Evolutionary conservation across 2,888 invertebrate genomes (phyloP).

Genomic region (Lithophane ornitopus): DNA sequence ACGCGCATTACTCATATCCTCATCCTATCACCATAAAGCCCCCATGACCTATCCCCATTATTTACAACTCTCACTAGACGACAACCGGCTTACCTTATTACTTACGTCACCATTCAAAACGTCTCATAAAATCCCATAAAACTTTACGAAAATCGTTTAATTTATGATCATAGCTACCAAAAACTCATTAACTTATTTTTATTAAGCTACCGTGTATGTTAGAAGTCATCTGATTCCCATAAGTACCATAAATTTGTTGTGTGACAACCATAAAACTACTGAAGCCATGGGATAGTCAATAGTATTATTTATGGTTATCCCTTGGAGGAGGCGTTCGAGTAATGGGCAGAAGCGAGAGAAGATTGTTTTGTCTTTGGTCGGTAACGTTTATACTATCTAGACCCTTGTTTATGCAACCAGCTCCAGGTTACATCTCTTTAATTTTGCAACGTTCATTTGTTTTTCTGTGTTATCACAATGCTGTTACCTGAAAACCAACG

Average conservation of each 20-base stretch:
- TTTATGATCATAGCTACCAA: conserved; percentile 59
- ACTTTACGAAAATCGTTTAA: conserved; percentile 60
- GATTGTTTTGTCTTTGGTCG: background rate
- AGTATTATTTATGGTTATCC: conserved; percentile 82
- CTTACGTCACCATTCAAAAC: conserved; percentile 37
- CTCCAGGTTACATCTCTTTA: too few relatives aligned
- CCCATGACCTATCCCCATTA: conserved; percentile 52
- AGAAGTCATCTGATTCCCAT: conserved; percentile 52
- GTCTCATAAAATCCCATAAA: conserved; percentile 55
- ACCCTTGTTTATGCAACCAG: too few relatives aligned
- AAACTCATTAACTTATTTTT: conserved; percentile 54
- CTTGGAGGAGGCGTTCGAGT: conserved; percentile 59
- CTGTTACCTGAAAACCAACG: too few relatives aligned
- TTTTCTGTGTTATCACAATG: too few relatives aligned
- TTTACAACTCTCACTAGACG: conserved; percentile 42
- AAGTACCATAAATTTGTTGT: conserved; percentile 78
- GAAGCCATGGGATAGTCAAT: conserved; percentile 73
- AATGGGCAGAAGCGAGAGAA: conserved; percentile 31
- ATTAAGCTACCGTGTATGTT: conserved; percentile 62
- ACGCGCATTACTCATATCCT: conserved; percentile 1
- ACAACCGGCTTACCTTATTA: conserved; percentile 50
- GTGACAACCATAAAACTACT: conserved; percentile 82
- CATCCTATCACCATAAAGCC: conserved; percentile 33
- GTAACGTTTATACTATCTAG: too few relatives aligned
- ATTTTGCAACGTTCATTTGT: too few relatives aligned